Base-by-base conservation (phyloP, 2,797 vertebrate genomes). In the Pangasius djambal region DNA sequence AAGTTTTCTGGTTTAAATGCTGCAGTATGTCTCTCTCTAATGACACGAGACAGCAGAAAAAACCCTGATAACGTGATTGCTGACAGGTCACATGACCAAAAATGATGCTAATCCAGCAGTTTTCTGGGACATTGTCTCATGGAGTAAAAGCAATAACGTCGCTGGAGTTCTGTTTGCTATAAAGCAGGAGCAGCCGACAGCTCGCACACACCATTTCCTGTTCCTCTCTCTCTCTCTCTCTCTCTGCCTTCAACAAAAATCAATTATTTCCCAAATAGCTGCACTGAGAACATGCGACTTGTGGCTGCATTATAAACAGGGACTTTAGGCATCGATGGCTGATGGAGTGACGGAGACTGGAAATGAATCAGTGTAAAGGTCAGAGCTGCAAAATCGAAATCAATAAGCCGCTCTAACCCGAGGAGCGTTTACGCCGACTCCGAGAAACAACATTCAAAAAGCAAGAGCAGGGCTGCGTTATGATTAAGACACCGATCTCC, bases 291-390 rank as follows among this genome's bases (percentile, higher is more conserved):
- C 8, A 25, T 25, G 40, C 20, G 72, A 44, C 37, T 40, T 44
- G 44, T 6, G 6, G 44, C 74, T 77, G 44, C 74, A 15, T 50
- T 5, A 15, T n/a, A 22, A 44, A n/a, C 44, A 12, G 22, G 44
- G 4, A 13, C 44, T 6, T 50, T 5, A 50, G 40, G 44, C 40
- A 28, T 12, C 1, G 50, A 1, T 10, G 37, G 25, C 40, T 77
- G 72, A 77, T 6, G 44, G 44, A n/a, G 44, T 13, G 74, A 77
- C 25, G 13, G 44, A 77, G 74, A 55, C 20, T 70, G 72, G 72
- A 74, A 74, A 74, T 55, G 75, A 78, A 55, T 55, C 48, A 78
- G n/a, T 31, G 48, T 31, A 52, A 78, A 52, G 75, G 75, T 78
- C 48, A 55, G 28, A 48, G 13, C 48, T 18, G 48, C 6, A 55